Percentiles rank a stretch among this genome's conserved stretches.
phyloP scores from a whole-genome alignment of 1,140 invertebrate species.

The Rhysida immarginata region DNA sequence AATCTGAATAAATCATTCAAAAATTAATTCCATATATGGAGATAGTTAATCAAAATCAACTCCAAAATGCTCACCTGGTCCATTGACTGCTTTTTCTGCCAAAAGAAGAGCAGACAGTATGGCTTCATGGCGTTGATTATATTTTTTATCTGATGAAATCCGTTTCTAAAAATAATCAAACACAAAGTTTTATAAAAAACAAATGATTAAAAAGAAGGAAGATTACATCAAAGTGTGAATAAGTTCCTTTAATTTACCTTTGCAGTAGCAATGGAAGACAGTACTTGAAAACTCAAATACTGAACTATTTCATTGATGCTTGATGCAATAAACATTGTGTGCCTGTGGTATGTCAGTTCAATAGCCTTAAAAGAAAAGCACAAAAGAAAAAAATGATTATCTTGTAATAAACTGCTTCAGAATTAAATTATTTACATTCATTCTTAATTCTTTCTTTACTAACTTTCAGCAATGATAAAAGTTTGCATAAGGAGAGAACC shows the following conservation, averaged over 20 bases:
- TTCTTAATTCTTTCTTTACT: conserved; percentile 6
- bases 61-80: conserved; percentile 40
- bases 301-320: conserved; percentile 48
- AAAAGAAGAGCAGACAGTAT: conserved; percentile 53
- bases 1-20: too few species aligned
- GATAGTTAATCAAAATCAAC: too few species aligned
- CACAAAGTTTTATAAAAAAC: too few species aligned
- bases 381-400: too few species aligned
- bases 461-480: conserved; percentile 65
- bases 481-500: conserved; percentile 55
- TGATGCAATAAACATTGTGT: conserved; percentile 40
- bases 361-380: conserved; percentile 36
- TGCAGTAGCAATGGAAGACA: conserved; percentile 39
- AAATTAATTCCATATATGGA: too few species aligned
- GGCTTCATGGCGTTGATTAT: conserved; percentile 44
- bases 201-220: too few species aligned
- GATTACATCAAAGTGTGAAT: too few species aligned
- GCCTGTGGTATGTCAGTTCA: conserved; percentile 43
- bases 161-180: conserved; percentile 32
- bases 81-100: conserved; percentile 51
- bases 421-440: too few species aligned
- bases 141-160: conserved; percentile 40
- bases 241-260: conserved; percentile 35
- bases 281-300: conserved; percentile 47
- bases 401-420: too few species aligned